Conservation (phyloP, 2,113 vertebrate species). For the Anseranas semipalmata region DNA sequence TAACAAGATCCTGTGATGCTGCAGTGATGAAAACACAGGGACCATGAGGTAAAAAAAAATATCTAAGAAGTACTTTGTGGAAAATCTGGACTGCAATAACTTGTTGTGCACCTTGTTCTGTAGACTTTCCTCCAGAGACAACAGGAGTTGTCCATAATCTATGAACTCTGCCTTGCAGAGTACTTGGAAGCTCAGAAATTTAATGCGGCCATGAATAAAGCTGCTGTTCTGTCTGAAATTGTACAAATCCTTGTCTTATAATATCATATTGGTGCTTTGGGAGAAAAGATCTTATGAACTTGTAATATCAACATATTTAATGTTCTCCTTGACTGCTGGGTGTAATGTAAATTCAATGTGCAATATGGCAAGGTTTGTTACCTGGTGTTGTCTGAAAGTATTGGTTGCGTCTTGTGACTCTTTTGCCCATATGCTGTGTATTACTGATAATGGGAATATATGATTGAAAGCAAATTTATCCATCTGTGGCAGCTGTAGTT, state of each 20-base stretch:
- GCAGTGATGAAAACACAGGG: background rate
- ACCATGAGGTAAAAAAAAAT: background rate
- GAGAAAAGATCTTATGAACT: background rate
- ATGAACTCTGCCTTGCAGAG: background rate
- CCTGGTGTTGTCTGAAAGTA: background rate
- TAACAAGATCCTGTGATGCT: background rate
- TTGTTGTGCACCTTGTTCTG: background rate
- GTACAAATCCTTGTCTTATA: background rate
- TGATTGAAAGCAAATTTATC: conserved; percentile 62
- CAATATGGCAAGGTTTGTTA: conserved; percentile 41
- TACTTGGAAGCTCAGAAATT: background rate
- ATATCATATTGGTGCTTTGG: conserved; percentile 26
- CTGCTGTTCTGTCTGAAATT: background rate
- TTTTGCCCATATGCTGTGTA: background rate
- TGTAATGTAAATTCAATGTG: conserved; percentile 60
- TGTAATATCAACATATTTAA: conserved; percentile 50
- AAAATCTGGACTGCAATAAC: background rate
- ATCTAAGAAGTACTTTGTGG: background rate
- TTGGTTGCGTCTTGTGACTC: background rate
- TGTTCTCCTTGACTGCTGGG: conserved; percentile 30
- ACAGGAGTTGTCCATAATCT: background rate
- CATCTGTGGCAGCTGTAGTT: conserved; percentile 15
- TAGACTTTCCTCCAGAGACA: background rate
- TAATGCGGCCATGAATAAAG: background rate
- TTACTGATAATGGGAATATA: conserved; percentile 1